Evolutionary conservation across 2,797 vertebrate genomes (phyloP).

Genomic region (Cynopterus sphinx): DNA sequence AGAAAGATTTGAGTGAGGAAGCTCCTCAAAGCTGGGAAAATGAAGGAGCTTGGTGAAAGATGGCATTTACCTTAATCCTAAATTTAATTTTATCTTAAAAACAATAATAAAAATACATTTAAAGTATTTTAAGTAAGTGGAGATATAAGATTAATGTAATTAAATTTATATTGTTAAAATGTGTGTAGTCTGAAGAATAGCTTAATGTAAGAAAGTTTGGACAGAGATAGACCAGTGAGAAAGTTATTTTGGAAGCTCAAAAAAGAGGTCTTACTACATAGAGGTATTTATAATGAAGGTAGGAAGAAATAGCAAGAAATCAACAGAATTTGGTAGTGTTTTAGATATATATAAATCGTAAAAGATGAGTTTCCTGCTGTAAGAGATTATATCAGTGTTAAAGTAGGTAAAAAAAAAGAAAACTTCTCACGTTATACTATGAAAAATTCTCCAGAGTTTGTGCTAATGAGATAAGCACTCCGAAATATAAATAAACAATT

Average conservation of each 20-base stretch:
- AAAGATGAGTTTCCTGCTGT: not conserved
- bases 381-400: not conserved
- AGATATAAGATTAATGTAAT: not conserved
- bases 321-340: not conserved
- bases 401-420: not conserved
- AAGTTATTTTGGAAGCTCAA: not conserved
- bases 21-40: not conserved
- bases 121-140: not conserved
- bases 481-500: not conserved
- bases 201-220: not conserved
- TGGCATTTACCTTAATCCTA: not conserved
- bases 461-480: not conserved
- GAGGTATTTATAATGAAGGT: not conserved
- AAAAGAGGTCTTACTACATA: not conserved
- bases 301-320: not conserved
- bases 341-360: not conserved
- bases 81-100: not conserved
- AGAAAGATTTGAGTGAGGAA: not conserved
- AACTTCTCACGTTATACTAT: not conserved
- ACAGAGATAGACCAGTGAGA: not conserved
- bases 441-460: not conserved
- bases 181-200: not conserved
- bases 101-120: not conserved
- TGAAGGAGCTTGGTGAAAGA: not conserved
- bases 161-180: not conserved